These are phyloP conservation scores for Ctenicera cuprea DNA, from an alignment of 2,888 invertebrate species.

Conservation along the genomic window DNA sequence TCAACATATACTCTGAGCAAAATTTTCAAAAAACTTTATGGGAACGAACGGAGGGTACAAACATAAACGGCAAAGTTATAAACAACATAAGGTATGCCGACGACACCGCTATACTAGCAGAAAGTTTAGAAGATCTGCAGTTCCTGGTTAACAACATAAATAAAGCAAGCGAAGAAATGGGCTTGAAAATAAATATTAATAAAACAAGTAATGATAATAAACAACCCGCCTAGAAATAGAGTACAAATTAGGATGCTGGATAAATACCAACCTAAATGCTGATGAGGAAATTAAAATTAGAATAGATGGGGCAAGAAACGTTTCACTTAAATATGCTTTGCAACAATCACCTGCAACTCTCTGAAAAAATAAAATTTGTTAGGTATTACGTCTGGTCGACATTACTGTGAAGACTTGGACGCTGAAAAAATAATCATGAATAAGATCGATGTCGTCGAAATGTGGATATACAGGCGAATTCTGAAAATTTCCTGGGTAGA, in stretches of 20 bases:
- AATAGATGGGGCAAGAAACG: conserved; percentile 31
- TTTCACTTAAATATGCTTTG: conserved; percentile 32
- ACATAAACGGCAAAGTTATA: conserved; percentile 32
- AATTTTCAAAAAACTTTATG: conserved; percentile 27
- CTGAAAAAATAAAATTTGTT: conserved; percentile 28
- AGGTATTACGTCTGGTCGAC: conserved; percentile 36
- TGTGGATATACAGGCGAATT: conserved; percentile 10
- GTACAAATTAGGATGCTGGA: conserved; percentile 7
- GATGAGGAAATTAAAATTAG: conserved; percentile 21
- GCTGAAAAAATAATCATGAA: background rate
- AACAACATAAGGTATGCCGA: conserved; percentile 47
- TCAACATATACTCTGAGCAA: conserved; percentile 34
- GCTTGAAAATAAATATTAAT: conserved; percentile 32
- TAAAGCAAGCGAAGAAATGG: conserved; percentile 31
- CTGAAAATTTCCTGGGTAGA: conserved; percentile 10
- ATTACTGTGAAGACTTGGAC: conserved; percentile 29
- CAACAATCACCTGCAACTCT: conserved; percentile 29
- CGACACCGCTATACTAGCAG: conserved; percentile 34
- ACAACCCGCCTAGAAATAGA: background rate
- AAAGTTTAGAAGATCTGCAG: conserved; percentile 31
- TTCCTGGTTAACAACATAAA: conserved; percentile 15
- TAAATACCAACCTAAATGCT: conserved; percentile 34
- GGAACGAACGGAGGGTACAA: conserved; percentile 26
- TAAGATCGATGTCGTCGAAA: conserved; percentile 12
- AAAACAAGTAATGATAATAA: conserved; percentile 24